Conservation (phyloP, 1,140 invertebrate species). For the Drosophila sechellia region DNA sequence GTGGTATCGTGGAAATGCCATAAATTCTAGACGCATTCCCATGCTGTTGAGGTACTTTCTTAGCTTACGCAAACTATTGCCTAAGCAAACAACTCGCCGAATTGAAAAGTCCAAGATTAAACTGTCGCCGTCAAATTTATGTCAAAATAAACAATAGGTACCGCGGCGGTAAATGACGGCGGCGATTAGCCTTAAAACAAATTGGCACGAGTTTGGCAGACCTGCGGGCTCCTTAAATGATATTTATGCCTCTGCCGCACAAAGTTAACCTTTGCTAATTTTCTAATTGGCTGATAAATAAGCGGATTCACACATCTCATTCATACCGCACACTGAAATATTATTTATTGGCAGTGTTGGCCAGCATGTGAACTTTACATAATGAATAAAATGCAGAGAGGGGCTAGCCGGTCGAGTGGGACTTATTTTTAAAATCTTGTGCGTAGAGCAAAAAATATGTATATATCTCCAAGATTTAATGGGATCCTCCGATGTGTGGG, state of each 20-base stretch:
- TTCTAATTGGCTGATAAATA: conserved; percentile 76
- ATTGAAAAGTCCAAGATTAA: conserved; percentile 62
- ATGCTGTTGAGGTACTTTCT: conserved; percentile 6
- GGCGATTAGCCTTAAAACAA: conserved; percentile 62
- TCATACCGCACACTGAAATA: conserved; percentile 49
- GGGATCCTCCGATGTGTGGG: conserved; percentile 34
- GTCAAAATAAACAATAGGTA: conserved; percentile 74
- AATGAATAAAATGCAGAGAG: conserved; percentile 34
- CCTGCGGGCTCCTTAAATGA: conserved; percentile 27
- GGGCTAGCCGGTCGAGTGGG: conserved; percentile 11
- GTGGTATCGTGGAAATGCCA: background rate
- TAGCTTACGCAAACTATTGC: conserved; percentile 35
- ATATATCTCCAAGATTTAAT: conserved; percentile 48
- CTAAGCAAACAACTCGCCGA: conserved; percentile 16
- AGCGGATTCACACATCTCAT: conserved; percentile 48
- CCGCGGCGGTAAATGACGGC: conserved; percentile 54
- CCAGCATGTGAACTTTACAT: conserved; percentile 50
- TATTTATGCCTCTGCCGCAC: conserved; percentile 31
- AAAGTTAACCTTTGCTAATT: conserved; percentile 67
- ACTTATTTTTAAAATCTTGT: conserved; percentile 41
- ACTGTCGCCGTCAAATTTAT: conserved; percentile 70
- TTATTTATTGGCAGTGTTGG: conserved; percentile 59
- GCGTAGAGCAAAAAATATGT: conserved; percentile 4
- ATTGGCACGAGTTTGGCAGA: conserved; percentile 48
- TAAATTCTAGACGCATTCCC: background rate